A percentile compares a stretch with the other conserved stretches of the same genome.
These are phyloP conservation scores for Sinhomidia bicolor DNA, from an alignment of 2,888 invertebrate genomes.

Conservation along the genomic window DNA sequence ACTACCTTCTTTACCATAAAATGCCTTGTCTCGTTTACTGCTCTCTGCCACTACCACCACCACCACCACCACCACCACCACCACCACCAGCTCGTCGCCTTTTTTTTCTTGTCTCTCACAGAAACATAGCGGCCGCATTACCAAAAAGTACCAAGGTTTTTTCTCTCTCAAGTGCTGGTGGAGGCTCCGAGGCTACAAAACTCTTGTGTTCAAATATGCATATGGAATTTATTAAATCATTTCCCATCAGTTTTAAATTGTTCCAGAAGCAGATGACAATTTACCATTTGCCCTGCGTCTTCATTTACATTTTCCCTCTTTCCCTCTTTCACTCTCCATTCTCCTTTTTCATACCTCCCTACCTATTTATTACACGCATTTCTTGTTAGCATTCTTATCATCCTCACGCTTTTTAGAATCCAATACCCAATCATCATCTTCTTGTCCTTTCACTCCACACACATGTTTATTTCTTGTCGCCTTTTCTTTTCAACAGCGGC, in stretches of 20 bases:
- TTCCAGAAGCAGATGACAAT: conserved; percentile 72
- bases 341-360: background rate
- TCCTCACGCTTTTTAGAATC: conserved; percentile 50
- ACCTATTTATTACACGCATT: conserved; percentile 7
- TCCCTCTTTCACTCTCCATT: background rate
- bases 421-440: conserved; percentile 63
- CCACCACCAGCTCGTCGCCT: conserved; percentile 31
- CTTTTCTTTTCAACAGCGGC: background rate
- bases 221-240: conserved; percentile 74
- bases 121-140: background rate
- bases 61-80: no score
- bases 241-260: conserved; percentile 71
- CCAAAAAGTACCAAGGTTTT: background rate
- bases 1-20: conserved; percentile 38
- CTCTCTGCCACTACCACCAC: no score
- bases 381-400: no score
- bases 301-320: conserved; percentile 61
- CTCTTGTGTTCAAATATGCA: conserved; percentile 66
- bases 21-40: conserved; percentile 49
- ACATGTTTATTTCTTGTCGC: conserved; percentile 13
- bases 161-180: no score
- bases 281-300: conserved; percentile 68
- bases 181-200: conserved; percentile 66
- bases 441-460: conserved; percentile 1
- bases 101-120: background rate